Evolutionary conservation across 2,888 invertebrate genomes (phyloP), one percentile per base, ranked within the genome.

Genomic region (Plusia festucae): DNA sequence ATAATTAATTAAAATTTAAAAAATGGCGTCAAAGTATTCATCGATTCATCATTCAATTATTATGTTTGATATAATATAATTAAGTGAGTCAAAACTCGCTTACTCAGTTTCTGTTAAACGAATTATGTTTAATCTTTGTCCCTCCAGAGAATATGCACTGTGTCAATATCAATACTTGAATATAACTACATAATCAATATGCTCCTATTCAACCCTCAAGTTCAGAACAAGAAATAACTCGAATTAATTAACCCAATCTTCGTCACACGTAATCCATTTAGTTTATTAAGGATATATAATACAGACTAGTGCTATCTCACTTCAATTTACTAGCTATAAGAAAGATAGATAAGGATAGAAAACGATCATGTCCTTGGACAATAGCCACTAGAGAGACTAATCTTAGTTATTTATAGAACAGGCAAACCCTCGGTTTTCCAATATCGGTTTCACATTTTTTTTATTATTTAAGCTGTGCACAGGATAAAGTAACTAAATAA

Each of bases 251-350:
- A 49, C 18, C 18, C 20, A 20, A 49, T 49, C 46, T 18, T 20
- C 46, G 20, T 49, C 46, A 18, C 46, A 49, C 20, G 46, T 49
- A 49, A 20, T 49, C 46, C 46, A 16, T 46, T 49, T 16, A 18
- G 8, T 49, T 18, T 18, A 20, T 40, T 40, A 40, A n/a, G 6
- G 40, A n/a, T 40, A n/a, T n/a, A 5, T n/a, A n/a, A n/a, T 4
- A 40, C 4, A 49, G 2, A 49, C 11, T 18, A 18, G 46, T 4
- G 46, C 46, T 11, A 20, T 49, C 46, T 49, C 20, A 49, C 46
- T 9, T 11, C 11, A 18, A 11, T 20, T 20, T 11, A 49, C 13
- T 20, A 11, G 11, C 40, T 16, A 20, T 49, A 4, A 18, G 7
- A 4, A 3, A 49, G 40, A 13, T 13, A 49, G 46, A 49, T 11